These are phyloP conservation scores for Osedax frankpressi DNA, from an alignment of 2,888 invertebrate species.

Conservation along the genomic window DNA sequence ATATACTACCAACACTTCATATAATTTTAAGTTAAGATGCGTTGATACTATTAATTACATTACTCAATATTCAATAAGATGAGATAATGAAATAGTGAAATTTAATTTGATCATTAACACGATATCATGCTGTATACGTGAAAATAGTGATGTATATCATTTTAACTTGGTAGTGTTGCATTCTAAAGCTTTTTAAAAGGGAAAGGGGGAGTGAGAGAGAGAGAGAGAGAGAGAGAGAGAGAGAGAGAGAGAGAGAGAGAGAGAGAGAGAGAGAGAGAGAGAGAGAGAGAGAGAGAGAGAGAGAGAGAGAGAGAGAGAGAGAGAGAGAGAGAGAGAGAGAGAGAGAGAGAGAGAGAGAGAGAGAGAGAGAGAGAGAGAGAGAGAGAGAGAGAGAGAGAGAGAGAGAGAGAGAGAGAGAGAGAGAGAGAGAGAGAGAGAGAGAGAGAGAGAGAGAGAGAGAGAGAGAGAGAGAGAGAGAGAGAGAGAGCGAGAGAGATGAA, in stretches of 20 bases:
- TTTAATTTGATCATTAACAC: too few species aligned
- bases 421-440: neutral
- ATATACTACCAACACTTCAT: too few species aligned
- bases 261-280: neutral
- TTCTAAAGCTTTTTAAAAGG: too few species aligned
- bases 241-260: constrained; percentile 3
- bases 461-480: neutral
- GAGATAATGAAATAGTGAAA: too few species aligned
- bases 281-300: constrained; percentile 3
- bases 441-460: constrained; percentile 3
- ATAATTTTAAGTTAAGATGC: too few species aligned
- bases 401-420: constrained; percentile 3
- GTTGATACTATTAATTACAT: too few species aligned
- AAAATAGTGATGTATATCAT: too few species aligned
- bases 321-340: constrained; percentile 3
- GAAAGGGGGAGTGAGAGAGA: neutral
- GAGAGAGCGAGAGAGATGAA: neutral
- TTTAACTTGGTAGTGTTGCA: too few species aligned
- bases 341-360: neutral
- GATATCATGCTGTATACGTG: too few species aligned
- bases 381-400: neutral
- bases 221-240: neutral
- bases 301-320: neutral
- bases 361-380: constrained; percentile 3
- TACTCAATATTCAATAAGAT: too few species aligned